Conservation (phyloP, 2,797 vertebrate species). For the Rhinogobio ventralis region DNA sequence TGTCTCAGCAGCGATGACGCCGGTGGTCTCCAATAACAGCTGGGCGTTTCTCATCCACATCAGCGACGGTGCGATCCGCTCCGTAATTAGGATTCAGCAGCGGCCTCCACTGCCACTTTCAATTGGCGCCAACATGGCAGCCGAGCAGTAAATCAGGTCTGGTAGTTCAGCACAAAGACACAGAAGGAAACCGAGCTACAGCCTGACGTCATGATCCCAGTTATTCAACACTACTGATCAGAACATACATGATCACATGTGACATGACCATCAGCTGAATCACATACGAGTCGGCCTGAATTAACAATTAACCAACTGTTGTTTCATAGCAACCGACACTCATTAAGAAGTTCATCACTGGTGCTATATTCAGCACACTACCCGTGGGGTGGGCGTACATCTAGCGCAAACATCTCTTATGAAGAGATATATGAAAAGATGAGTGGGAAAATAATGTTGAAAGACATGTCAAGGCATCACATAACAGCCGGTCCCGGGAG, state of each 20-base stretch:
- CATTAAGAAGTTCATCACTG: conserved; percentile 62
- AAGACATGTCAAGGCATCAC: conserved; percentile 28
- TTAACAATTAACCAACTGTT: conserved; percentile 67
- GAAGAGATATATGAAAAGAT: conserved; percentile 45
- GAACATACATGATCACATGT: not conserved
- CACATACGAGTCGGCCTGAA: conserved; percentile 30
- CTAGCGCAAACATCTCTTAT: conserved; percentile 56
- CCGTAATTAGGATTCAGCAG: conserved; percentile 71
- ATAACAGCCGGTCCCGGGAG: conserved; percentile 50
- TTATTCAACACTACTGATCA: not conserved
- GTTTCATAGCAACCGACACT: conserved; percentile 69
- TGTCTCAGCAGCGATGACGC: not conserved
- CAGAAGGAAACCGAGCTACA: conserved; percentile 60
- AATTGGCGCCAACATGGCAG: conserved; percentile 73
- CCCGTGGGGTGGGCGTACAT: conserved; percentile 61
- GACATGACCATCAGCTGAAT: not conserved
- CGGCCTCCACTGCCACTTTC: conserved; percentile 72
- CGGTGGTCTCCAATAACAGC: conserved; percentile 9
- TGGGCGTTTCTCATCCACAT: conserved; percentile 20
- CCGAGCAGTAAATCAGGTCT: conserved; percentile 68
- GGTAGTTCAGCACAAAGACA: conserved; percentile 65
- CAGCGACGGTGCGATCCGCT: conserved; percentile 61
- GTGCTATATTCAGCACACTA: conserved; percentile 65
- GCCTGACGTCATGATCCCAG: too few relatives aligned
- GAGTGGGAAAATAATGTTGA: conserved; percentile 37